Evolutionary conservation across 2,888 invertebrate species (phyloP), one percentile per base, ranked within the genome.

Genomic region (Lottia scabra): DNA sequence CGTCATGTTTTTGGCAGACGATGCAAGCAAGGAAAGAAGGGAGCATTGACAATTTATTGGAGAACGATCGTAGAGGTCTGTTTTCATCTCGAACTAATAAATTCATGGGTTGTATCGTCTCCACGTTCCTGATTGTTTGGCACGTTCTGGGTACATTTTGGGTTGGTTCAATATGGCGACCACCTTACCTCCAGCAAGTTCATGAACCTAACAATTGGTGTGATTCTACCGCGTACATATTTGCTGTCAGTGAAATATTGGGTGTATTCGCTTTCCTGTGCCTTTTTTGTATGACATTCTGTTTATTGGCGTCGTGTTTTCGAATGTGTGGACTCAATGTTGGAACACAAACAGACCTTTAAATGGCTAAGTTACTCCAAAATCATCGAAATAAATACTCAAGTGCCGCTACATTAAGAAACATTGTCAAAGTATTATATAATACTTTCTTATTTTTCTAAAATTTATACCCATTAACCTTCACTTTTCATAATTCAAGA

Each of bases 181-280:
- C 95, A 0, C 93, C 93, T 83, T 95, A 93, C 89, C 91, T 93
- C 0, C 93, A 93, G 0, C 92, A 93, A 0, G 90, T 94, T 43
- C 94, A 93, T 88, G 93, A 94, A 77, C 95, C 95, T 0, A 94
- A 94, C 89, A 92, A 92, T 78, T 95, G 95, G 94, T 95, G 95
- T 85, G 93, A 94, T 86, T 92, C 92, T 78, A 93, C 94, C 0
- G 92, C 95, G 43, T 95, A 95, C 89, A 92, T 94, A 83, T 95
- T 95, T 87, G 92, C 94, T 0, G 86, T 95, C 72, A 93, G 93
- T 56, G 95, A 95, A 85, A 92, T 95, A 0, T 92, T 92, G 72
- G 92, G 94, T 30, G 91, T 94, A 63, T 95, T 95, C 91, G 91
- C 92, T 0, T 91, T 93, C 8, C 81, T 83, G 13, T 73, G 70